Evolutionary conservation across 2,797 vertebrate genomes (phyloP).

Genomic region (Sitta carolinensis): DNA sequence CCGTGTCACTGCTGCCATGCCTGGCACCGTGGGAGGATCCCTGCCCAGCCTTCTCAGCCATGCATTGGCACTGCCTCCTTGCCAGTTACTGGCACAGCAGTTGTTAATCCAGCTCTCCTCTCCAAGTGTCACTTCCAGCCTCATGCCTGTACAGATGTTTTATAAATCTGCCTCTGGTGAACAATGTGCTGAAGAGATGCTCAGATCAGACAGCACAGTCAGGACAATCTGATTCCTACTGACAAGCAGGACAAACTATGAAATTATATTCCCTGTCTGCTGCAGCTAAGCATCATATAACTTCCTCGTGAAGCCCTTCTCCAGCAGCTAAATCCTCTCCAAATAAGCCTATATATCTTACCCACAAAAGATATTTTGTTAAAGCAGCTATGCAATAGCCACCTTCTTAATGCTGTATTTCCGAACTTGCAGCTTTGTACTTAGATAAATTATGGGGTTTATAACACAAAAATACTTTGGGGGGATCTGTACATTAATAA

Average conservation of each 20-base stretch:
- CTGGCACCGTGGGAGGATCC: rapidly evolving
- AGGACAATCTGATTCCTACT: slow-evolving; percentile 5
- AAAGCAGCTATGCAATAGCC: slow-evolving; percentile 58
- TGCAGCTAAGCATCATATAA: slow-evolving; percentile 18
- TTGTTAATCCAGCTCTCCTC: background rate
- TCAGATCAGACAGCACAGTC: background rate
- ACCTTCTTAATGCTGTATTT: slow-evolving; percentile 50
- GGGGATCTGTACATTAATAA: slow-evolving; percentile 48
- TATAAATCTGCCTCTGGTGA: slow-evolving; percentile 7
- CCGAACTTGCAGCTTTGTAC: slow-evolving; percentile 49
- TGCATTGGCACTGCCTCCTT: background rate
- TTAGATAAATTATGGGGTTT: slow-evolving; percentile 59
- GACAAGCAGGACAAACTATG: slow-evolving; percentile 9
- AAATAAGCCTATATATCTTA: slow-evolving; percentile 26
- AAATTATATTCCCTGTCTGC: slow-evolving; percentile 16
- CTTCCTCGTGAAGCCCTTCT: background rate
- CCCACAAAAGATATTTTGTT: slow-evolving; percentile 35
- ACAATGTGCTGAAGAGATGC: background rate
- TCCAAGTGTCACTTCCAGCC: background rate
- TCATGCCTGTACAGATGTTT: background rate
- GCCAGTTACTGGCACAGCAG: background rate
- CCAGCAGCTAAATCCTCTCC: slow-evolving; percentile 24
- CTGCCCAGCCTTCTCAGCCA: background rate
- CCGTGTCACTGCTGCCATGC: rapidly evolving
- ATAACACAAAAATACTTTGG: background rate